These are phyloP conservation scores for Adelphocoris suturalis DNA, from an alignment of 2,888 invertebrate species.

Conservation along the genomic window DNA sequence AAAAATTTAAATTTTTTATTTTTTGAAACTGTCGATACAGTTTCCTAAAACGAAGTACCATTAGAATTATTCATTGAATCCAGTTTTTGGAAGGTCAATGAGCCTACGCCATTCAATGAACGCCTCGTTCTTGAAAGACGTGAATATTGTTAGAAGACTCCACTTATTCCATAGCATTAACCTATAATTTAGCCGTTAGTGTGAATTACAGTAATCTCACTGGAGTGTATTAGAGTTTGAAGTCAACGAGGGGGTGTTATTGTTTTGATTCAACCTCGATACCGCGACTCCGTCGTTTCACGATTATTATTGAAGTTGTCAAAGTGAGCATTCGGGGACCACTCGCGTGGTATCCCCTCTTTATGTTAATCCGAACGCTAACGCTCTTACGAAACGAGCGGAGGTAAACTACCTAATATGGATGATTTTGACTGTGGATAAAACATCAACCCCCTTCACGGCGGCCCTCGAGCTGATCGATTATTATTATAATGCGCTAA, in stretches of 20 bases:
- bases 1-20: no score
- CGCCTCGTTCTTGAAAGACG: no score
- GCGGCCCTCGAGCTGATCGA: not conserved
- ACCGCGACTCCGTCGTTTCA: not conserved
- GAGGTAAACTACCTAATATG: not conserved
- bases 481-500: constrained; percentile 48
- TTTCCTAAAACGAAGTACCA: no score
- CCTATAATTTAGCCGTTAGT: not conserved
- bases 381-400: not conserved
- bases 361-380: not conserved
- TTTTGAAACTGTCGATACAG: no score
- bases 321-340: not conserved
- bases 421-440: constrained; percentile 1
- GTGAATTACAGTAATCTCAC: not conserved
- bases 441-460: not conserved
- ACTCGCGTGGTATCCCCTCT: not conserved
- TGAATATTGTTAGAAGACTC: no score
- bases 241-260: not conserved
- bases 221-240: not conserved
- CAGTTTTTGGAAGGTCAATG: no score
- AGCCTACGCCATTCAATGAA: no score
- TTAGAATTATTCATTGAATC: no score
- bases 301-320: not conserved
- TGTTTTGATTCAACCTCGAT: not conserved
- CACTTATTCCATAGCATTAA: no score